phyloP scores from a whole-genome alignment of 1,140 invertebrate genomes.

The Megathymus violae region DNA sequence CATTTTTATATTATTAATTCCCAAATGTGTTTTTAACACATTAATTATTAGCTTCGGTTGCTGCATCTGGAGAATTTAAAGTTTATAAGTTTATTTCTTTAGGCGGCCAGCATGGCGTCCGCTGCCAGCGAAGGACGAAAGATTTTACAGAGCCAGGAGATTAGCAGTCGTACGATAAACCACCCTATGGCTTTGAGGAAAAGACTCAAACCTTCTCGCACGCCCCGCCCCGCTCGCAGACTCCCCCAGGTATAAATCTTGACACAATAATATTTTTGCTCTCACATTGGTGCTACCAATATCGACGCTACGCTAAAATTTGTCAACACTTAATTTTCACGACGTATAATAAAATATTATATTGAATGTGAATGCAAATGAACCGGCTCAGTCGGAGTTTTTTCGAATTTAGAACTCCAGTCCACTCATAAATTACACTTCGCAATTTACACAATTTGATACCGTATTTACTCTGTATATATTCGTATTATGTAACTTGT shows the following conservation, averaged over 20 bases:
- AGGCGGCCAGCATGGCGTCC: constrained; percentile 78
- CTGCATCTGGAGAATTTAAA: constrained; percentile 1
- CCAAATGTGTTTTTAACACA: no score
- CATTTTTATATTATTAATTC: no score
- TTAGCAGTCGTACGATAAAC: constrained; percentile 63
- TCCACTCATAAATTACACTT: not conserved
- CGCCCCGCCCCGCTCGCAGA: constrained; percentile 63
- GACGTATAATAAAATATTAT: not conserved
- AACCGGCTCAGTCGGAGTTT: not conserved
- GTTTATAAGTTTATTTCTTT: constrained; percentile 43
- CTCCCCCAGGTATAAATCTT: constrained; percentile 69
- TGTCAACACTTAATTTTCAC: constrained; percentile 9
- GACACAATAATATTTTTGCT: constrained; percentile 49
- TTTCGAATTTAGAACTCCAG: not conserved
- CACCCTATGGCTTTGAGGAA: constrained; percentile 73
- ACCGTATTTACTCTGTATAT: no score
- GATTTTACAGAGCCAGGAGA: constrained; percentile 68
- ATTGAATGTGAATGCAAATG: not conserved
- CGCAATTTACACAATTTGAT: no score
- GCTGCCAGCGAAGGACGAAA: constrained; percentile 73
- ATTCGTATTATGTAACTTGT: no score
- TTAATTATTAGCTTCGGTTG: not conserved
- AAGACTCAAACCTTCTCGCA: constrained; percentile 59
- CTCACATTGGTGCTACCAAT: constrained; percentile 42
- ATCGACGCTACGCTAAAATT: constrained; percentile 20